phyloP scores from a whole-genome alignment of 2,888 invertebrate species.

The Aphodius sticticus region DNA sequence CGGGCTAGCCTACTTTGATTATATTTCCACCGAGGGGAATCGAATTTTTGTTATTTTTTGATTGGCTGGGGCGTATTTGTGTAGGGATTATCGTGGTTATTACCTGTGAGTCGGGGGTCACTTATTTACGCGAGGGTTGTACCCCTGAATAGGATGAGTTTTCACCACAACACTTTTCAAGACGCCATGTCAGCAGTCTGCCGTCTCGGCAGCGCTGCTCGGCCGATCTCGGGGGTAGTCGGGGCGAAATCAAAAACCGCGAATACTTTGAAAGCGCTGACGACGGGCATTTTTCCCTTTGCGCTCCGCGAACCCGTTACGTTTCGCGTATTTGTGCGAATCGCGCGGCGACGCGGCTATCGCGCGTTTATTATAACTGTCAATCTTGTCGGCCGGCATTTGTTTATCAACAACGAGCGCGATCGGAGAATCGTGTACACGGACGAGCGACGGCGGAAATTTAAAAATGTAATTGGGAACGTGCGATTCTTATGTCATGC shows the following conservation, averaged over 20 bases:
- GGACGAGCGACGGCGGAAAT: background rate
- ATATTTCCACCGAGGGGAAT: background rate
- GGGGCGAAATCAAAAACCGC: slow-evolving; percentile 54
- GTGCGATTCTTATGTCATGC: background rate
- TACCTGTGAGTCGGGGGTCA: slow-evolving; percentile 55
- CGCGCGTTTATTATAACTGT: background rate
- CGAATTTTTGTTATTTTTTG: background rate
- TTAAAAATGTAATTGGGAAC: background rate
- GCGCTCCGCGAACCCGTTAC: background rate
- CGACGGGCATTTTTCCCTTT: slow-evolving; percentile 29
- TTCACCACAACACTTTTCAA: slow-evolving; percentile 61
- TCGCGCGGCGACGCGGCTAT: background rate
- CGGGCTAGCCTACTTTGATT: background rate
- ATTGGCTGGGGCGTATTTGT: background rate
- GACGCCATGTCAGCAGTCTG: slow-evolving; percentile 64
- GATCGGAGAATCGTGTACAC: too few species aligned
- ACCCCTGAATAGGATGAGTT: slow-evolving; percentile 57
- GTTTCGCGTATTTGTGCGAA: background rate
- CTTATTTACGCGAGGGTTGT: slow-evolving; percentile 55
- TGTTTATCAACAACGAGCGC: background rate
- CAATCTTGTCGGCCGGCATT: background rate
- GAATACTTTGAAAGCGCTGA: slow-evolving; percentile 53
- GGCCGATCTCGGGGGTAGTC: slow-evolving; percentile 57
- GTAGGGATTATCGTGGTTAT: slow-evolving; percentile 34
- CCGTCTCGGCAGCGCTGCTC: slow-evolving; percentile 53